Percentiles rank a stretch among this genome's conserved stretches.
phyloP scores from a whole-genome alignment of 64 coral and sea anemone genomes.

The Platygyra sinensis region DNA sequence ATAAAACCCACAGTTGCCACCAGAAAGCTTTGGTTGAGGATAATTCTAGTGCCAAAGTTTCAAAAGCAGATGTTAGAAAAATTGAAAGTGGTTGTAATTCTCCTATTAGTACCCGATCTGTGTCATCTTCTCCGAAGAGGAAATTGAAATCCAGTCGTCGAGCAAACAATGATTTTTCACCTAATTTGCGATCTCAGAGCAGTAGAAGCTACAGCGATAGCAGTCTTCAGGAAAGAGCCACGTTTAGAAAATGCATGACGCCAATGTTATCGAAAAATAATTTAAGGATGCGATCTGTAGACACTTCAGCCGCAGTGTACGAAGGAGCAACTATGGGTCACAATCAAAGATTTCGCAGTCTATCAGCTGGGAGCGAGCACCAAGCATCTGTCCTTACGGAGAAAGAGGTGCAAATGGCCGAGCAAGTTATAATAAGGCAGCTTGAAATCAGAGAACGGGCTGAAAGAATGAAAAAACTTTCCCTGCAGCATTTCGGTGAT shows the following conservation, averaged over 20 bases:
- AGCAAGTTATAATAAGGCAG: constrained; percentile 10
- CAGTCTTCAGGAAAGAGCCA: background rate
- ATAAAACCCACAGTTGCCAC: background rate
- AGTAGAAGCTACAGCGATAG: constrained; percentile 11
- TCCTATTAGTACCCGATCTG: background rate
- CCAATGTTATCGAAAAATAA: background rate
- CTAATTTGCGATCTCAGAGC: background rate
- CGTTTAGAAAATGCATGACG: background rate
- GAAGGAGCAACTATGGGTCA: background rate
- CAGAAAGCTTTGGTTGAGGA: background rate
- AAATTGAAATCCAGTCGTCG: background rate
- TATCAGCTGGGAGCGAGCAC: too few species aligned
- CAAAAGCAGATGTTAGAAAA: background rate
- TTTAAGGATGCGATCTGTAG: background rate
- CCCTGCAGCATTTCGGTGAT: constrained; percentile 10
- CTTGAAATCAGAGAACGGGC: background rate
- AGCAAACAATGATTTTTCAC: background rate
- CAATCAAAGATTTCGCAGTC: background rate
- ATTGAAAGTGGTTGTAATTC: background rate
- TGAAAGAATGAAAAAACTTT: constrained; percentile 3
- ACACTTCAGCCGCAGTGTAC: background rate
- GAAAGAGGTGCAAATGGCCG: constrained; percentile 13
- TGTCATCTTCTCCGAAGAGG: too few species aligned
- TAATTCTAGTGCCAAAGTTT: background rate
- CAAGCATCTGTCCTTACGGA: background rate